A percentile compares a stretch with the other conserved stretches of the same genome.
Conservation (phyloP, 2,113 vertebrate species). For the Morone chrysops region DNA sequence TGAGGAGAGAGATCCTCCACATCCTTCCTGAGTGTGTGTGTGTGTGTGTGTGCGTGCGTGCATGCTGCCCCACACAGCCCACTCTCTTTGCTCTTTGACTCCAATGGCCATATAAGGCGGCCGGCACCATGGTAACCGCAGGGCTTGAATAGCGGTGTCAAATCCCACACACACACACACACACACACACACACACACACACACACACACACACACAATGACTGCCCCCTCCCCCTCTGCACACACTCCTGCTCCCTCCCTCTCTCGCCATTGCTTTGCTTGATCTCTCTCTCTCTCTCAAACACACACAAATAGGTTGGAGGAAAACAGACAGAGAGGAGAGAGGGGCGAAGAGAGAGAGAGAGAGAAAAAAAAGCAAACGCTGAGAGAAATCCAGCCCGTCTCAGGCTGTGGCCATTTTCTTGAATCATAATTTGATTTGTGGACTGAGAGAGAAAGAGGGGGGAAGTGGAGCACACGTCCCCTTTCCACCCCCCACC, state of each 20-base stretch:
- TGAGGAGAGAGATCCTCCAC: constrained; percentile 74
- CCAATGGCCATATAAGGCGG: constrained; percentile 86
- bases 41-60: constrained; percentile 16
- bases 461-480: constrained; percentile 44
- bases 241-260: constrained; percentile 59
- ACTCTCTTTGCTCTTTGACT: constrained; percentile 87
- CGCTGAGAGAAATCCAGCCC: constrained; percentile 49
- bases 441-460: constrained; percentile 52
- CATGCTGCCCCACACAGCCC: constrained; percentile 73
- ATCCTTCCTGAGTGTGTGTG: constrained; percentile 75
- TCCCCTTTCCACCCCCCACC: constrained; percentile 61
- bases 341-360: constrained; percentile 15
- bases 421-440: constrained; percentile 70
- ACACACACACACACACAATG: constrained; percentile 67
- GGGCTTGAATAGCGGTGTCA: constrained; percentile 88
- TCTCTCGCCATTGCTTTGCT: constrained; percentile 56
- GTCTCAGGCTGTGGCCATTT: constrained; percentile 46
- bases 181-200: constrained; percentile 49
- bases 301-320: constrained; percentile 60
- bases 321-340: constrained; percentile 58
- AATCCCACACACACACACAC: constrained; percentile 80
- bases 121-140: constrained; percentile 84
- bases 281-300: constrained; percentile 55
- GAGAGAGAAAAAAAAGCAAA: constrained; percentile 6
- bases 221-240: constrained; percentile 74